phyloP scores from a whole-genome alignment of 2,797 vertebrate species.

The Pseudochirops corinnae region DNA sequence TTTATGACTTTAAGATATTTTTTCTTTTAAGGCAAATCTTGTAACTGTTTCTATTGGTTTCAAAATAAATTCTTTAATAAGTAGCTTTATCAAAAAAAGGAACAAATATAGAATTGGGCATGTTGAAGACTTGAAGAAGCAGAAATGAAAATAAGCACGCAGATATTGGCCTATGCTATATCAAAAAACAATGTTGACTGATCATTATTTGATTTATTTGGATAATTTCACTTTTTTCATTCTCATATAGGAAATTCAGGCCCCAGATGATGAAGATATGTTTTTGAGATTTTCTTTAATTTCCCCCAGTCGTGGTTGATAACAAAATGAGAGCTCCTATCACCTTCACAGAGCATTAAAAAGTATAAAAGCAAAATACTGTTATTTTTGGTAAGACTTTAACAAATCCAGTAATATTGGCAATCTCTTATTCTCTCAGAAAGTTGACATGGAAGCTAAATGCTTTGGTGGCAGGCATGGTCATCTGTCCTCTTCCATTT shows the following conservation, averaged over 20 bases:
- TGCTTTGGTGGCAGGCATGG: neutral
- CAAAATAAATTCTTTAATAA: neutral
- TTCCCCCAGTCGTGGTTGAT: neutral
- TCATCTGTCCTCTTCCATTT: slow-evolving; percentile 19
- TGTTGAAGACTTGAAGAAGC: neutral
- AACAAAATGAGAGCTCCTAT: neutral
- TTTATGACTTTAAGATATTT: slow-evolving; percentile 23
- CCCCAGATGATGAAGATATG: neutral
- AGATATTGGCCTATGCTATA: neutral
- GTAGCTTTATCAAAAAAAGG: neutral
- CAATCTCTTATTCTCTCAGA: neutral
- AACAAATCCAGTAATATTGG: neutral
- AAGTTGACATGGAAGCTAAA: neutral
- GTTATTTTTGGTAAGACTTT: neutral
- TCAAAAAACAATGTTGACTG: neutral
- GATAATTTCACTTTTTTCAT: neutral
- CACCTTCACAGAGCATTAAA: neutral
- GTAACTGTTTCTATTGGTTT: neutral
- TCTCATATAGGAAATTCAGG: neutral
- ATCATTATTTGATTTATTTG: neutral
- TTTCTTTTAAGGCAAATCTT: neutral
- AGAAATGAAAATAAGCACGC: slow-evolving; percentile 46
- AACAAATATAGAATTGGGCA: neutral
- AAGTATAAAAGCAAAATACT: neutral
- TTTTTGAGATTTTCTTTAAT: neutral